Evolutionary conservation across 2,797 vertebrate genomes (phyloP), one percentile per base, ranked within the genome.

Genomic region (Artibeus lituratus): DNA sequence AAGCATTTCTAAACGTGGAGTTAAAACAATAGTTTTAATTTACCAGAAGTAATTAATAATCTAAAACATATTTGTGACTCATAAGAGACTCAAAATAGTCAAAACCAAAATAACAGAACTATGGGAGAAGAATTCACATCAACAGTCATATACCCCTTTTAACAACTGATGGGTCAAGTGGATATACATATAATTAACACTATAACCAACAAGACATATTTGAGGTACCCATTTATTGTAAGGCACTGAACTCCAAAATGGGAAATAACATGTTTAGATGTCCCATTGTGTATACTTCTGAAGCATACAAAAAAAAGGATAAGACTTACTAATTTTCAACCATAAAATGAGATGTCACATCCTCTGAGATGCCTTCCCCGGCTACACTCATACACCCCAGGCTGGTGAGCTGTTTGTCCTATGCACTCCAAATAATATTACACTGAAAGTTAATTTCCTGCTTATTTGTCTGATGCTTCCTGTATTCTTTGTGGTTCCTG

Each of bases 21-120:
- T 93, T 88, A 53, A 95, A 94, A 70, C 77, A 49, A 49, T 18
- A 74, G 8, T 29, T 87, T 92, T 82, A 91, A 82, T 67, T 82
- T 72, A 65, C 16, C 16, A 67, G 18, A 18, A 92, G 77, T n/a
- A 55, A 29, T 29, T 5, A 86, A n/a, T 44, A 87, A 72, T 82
- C 93, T 93, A 55, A 88, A 57, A 93, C 26, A 16, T 72, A 3
- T 19, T 81, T 44, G 18, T 37, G 65, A 73, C 19, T 84, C 59
- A 82, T 29, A 94, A 93, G 87, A 77, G 73, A 89, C 24, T 70
- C 85, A 57, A 91, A 94, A 84, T n/a, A 42, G 18, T 29, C 3
- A 86, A 95, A 91, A 49, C 10, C 62, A 93, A 92, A 88, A 59
- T 94, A 37, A 29, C 39, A 76, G 39, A 91, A 82, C 55, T 32